These are phyloP conservation scores for Pammene fasciana DNA, from an alignment of 2,888 invertebrate species.

Conservation along the genomic window DNA sequence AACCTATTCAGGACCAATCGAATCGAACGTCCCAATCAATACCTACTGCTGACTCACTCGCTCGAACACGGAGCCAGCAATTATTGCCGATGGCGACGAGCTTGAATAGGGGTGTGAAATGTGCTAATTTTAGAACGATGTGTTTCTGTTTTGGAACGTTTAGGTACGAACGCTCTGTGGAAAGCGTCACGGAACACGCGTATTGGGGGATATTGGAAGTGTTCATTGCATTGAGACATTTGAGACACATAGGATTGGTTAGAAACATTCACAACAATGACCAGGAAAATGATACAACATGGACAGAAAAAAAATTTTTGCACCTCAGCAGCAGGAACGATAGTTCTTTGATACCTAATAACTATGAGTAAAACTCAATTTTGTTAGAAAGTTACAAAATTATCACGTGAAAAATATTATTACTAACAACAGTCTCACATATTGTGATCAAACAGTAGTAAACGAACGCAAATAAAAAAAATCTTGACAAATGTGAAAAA, in stretches of 20 bases:
- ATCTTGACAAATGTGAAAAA: no score
- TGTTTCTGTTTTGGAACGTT: slow-evolving; percentile 34
- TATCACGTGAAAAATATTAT: no score
- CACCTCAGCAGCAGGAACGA: no score
- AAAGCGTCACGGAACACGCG: slow-evolving; percentile 3
- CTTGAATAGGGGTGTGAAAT: slow-evolving; percentile 30
- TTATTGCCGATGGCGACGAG: slow-evolving; percentile 27
- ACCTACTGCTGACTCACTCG: slow-evolving; percentile 39
- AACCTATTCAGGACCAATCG: slow-evolving; percentile 40
- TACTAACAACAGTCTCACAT: no score
- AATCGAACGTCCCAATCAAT: slow-evolving; percentile 40
- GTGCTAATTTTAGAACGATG: slow-evolving; percentile 35
- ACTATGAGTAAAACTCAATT: no score
- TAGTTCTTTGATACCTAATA: no score
- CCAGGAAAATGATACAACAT: not conserved
- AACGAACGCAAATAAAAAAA: no score
- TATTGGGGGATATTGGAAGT: slow-evolving; percentile 10
- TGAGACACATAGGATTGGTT: slow-evolving; percentile 1
- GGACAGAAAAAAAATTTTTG: no score
- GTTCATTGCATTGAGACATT: not conserved
- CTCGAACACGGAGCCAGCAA: slow-evolving; percentile 34
- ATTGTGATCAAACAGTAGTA: no score
- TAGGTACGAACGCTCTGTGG: slow-evolving; percentile 9
- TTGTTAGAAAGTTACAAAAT: no score
- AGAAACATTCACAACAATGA: not conserved